Conservation (phyloP, 2,888 invertebrate genomes). For the Opisthograptis luteolata region DNA sequence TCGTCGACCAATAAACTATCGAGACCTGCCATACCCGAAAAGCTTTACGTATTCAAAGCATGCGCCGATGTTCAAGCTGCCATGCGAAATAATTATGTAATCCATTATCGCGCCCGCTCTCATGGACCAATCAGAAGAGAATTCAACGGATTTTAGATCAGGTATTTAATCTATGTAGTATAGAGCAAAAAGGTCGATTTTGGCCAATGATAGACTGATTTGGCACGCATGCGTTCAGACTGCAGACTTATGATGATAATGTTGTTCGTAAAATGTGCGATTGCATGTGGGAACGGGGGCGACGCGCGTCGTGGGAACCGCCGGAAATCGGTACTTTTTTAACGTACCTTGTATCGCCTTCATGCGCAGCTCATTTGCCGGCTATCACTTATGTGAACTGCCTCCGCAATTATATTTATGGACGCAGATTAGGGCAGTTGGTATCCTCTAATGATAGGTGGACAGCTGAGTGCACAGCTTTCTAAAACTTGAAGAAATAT, state of each 20-base stretch:
- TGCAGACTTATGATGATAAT: conserved; percentile 61
- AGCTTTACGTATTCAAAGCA: conserved; percentile 44
- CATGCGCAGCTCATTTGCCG: conserved; percentile 48
- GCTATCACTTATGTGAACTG: conserved; percentile 51
- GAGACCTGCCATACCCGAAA: conserved; percentile 36
- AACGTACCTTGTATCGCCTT: conserved; percentile 35
- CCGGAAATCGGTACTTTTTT: conserved; percentile 69
- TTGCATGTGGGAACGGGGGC: conserved; percentile 75
- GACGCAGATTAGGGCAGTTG: conserved; percentile 31
- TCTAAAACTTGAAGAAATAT: not conserved
- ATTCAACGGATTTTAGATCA: conserved; percentile 59
- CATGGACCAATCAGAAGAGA: conserved; percentile 60
- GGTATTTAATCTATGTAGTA: conserved; percentile 51
- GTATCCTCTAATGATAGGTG: conserved; percentile 29
- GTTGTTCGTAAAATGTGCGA: conserved; percentile 60
- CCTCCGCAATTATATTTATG: conserved; percentile 46
- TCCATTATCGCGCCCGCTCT: conserved; percentile 56
- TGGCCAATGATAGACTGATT: conserved; percentile 66
- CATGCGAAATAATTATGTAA: conserved; percentile 54
- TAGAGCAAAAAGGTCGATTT: conserved; percentile 46
- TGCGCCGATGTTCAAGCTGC: conserved; percentile 46
- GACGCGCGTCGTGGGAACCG: conserved; percentile 68
- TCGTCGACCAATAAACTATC: conserved; percentile 41
- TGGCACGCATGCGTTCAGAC: conserved; percentile 70
- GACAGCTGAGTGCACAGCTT: conserved; percentile 13